phyloP scores from a whole-genome alignment of 92 coral and sea anemone species.

The Porites rus region DNA sequence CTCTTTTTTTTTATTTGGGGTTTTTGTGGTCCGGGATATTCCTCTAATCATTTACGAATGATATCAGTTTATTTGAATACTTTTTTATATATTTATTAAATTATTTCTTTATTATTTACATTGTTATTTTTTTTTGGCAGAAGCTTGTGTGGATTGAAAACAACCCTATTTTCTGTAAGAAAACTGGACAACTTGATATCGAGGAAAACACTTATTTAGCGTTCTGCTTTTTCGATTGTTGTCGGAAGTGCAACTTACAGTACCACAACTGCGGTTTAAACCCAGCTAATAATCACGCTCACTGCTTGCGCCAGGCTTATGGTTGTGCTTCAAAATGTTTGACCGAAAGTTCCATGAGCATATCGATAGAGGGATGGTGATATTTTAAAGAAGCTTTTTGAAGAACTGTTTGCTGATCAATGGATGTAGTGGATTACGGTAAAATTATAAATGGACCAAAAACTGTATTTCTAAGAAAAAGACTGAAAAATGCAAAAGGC shows the following conservation, averaged over 20 bases:
- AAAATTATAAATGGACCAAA: no score
- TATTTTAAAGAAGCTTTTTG: neutral
- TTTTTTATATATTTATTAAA: no score
- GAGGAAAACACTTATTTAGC: neutral
- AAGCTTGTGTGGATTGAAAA: conserved; percentile 14
- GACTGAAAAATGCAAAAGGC: no score
- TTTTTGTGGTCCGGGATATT: no score
- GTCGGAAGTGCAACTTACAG: neutral
- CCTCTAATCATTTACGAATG: no score
- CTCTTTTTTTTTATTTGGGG: no score
- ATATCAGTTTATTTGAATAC: no score
- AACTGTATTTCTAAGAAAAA: no score
- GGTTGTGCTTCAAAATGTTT: neutral
- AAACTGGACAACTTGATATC: neutral
- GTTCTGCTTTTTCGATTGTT: neutral
- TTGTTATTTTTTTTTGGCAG: neutral
- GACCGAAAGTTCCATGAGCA: neutral
- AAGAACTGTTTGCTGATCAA: neutral
- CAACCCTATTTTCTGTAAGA: conserved; percentile 10
- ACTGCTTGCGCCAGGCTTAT: neutral
- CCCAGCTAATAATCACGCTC: neutral
- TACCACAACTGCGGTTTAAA: neutral
- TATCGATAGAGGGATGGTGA: conserved; percentile 5
- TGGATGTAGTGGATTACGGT: neutral
- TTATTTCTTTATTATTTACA: no score